Base-by-base conservation (phyloP, 2,888 invertebrate species). In the Hydriomena furcata region DNA sequence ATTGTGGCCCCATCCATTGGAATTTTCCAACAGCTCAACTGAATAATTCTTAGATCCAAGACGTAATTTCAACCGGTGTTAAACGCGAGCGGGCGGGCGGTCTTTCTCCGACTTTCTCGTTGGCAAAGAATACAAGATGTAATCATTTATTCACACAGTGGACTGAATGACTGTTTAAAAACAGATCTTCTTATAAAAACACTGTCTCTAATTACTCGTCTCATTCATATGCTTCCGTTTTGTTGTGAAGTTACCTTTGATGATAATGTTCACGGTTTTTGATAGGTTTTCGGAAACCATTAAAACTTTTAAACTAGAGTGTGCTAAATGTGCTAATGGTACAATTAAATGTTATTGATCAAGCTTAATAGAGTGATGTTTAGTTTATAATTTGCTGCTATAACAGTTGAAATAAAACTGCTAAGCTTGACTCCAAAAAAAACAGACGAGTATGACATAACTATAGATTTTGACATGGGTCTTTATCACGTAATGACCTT, bases 1-100 rank as follows among this genome's bases (percentile, higher is more conserved):
- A 11, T 24, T 47, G 31, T 40, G 10, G 30, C 41, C 37, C 5
- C 11, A 31, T 35, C 30, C 32, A 34, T 36, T 43, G 40, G 27
- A 34, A 28, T 47, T 34, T 35, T 21, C 21, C 44, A 23, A 25
- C 7, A n/a, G 11, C 17, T 20, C 7, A 17, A 17, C 13, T 27
- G 27, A 27, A 8, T 2, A 27, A 8, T 27, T 27, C 10, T 8
- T 10, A 10, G 5, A 8, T 8, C 10, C 2, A n/a, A 8, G 7
- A 2, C 2, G n/a, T 25, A n/a, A 7, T n/a, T 25, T n/a, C 25
- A 25, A 25, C 25, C 25, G 4, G 4, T 17, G n/a, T 25, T 7
- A 3, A n/a, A 25, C n/a, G n/a, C n/a, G n/a, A 24, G 6, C 2
- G 25, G 2, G n/a, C 7, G n/a, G 2, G 3, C 7, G 2, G n/a